phyloP scores from a whole-genome alignment of 92 coral and sea anemone species.

The Ricordea florida region DNA sequence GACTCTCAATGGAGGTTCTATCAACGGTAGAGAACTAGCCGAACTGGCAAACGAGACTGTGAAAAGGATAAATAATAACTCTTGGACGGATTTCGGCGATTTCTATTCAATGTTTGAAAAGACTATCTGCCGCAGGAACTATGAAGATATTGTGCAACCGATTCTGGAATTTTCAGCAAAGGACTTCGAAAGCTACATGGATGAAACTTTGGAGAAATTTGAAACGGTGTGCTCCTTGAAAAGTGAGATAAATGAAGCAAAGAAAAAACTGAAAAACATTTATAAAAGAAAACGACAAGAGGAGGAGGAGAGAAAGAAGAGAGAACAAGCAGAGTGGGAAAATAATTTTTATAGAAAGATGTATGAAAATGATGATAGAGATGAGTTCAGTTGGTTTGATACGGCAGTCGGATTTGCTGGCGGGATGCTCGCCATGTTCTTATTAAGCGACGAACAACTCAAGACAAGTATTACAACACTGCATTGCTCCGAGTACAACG shows the following conservation, averaged over 20 bases:
- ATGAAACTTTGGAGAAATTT: background rate
- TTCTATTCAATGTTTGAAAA: too few species aligned
- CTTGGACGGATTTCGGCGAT: too few species aligned
- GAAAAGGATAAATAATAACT: too few species aligned
- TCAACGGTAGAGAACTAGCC: too few species aligned
- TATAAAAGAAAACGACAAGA: background rate
- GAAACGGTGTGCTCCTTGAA: background rate
- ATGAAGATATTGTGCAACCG: too few species aligned
- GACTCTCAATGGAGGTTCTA: too few species aligned
- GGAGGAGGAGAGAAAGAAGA: constrained; percentile 3
- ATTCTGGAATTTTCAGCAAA: too few species aligned
- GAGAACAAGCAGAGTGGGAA: background rate
- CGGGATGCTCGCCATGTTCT: background rate
- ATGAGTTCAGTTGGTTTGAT: background rate
- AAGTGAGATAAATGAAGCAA: background rate
- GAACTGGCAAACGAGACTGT: too few species aligned
- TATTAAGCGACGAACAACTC: constrained; percentile 45
- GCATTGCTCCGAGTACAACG: constrained; percentile 43
- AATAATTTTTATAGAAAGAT: background rate
- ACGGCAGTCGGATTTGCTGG: background rate
- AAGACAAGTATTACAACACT: constrained; percentile 42
- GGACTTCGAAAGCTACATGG: background rate
- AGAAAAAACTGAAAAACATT: background rate
- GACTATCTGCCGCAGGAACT: too few species aligned
- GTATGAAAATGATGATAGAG: background rate